Evolutionary conservation across 2,888 invertebrate genomes (phyloP), one percentile per base, ranked within the genome.

Genomic region (Xanthostigma xanthostigma): DNA sequence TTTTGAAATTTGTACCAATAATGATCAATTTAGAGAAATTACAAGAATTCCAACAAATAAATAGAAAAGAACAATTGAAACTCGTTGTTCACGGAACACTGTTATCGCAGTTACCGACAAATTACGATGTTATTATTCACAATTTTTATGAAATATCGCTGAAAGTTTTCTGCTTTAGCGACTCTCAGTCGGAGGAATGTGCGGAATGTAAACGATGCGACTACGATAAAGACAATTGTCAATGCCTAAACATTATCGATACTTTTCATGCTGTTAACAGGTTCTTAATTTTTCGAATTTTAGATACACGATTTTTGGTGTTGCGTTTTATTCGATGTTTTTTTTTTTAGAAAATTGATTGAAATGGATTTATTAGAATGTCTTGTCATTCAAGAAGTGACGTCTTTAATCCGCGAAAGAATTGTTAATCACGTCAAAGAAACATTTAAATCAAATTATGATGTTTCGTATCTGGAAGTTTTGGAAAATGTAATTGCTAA

Each of bases 351-450:
- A 50, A 74, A 74, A 64, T 67, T 90, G n/a, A 75, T 81, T 56
- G 79, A 84, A 60, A 68, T 93, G 58, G 82, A 81, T 50, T 66
- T 93, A 43, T 65, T 92, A 44, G 92, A 93, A 63, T 77, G 88
- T 56, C 67, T 94, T 36, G 83, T 89, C 3, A 91, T 91, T 0
- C 86, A 88, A 62, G 81, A 89, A 1, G 70, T 94, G 9, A 91
- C 91, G 2, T 77, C 78, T 50, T 74, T 94, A 46, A 87, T 93
- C 52, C 87, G 91, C 62, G 72, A 81, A 56, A 78, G 85, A 58
- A 93, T 95, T 54, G 80, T 86, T 61, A 75, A 76, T 53, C 84
- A 93, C 60, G 86, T 95, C n/a, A 78, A 81, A 58, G 81, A 82
- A 57, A 78, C 82, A 0, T 93, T 93, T 60, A 84, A 86, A 57